These are phyloP conservation scores for Lasioglossum leucozonium DNA, from an alignment of 2,888 invertebrate genomes.

Conservation along the genomic window DNA sequence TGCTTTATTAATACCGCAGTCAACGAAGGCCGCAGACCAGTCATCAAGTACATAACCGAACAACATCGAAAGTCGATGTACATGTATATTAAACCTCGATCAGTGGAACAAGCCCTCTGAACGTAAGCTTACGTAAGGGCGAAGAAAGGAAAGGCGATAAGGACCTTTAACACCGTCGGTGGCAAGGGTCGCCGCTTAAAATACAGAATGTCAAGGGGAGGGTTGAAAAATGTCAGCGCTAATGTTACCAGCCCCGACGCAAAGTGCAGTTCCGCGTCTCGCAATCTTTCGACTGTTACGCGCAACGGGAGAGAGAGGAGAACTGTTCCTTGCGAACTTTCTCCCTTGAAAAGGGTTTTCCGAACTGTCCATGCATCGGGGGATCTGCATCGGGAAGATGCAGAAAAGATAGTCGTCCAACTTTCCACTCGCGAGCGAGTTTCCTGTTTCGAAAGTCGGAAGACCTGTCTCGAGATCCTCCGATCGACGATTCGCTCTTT, in stretches of 20 bases:
- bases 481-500: background rate
- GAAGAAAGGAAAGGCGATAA: background rate
- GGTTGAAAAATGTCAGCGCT: constrained; percentile 40
- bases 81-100: background rate
- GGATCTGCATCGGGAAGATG: constrained; percentile 11
- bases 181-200: constrained; percentile 58
- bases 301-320: background rate
- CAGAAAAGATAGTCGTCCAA: constrained; percentile 9
- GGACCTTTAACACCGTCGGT: background rate
- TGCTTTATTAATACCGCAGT: background rate
- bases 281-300: constrained; percentile 2
- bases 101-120: background rate
- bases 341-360: background rate
- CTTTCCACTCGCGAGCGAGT: constrained; percentile 40
- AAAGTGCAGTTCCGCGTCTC: constrained; percentile 22
- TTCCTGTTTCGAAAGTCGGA: background rate
- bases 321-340: background rate
- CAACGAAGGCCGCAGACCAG: background rate
- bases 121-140: background rate
- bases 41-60: background rate
- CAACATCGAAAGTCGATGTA: background rate
- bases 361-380: constrained; percentile 9
- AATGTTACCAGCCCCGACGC: background rate
- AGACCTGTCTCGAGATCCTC: background rate
- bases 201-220: constrained; percentile 28